Base-by-base conservation (phyloP, 2,888 invertebrate species). In the Linyphia triangularis region DNA sequence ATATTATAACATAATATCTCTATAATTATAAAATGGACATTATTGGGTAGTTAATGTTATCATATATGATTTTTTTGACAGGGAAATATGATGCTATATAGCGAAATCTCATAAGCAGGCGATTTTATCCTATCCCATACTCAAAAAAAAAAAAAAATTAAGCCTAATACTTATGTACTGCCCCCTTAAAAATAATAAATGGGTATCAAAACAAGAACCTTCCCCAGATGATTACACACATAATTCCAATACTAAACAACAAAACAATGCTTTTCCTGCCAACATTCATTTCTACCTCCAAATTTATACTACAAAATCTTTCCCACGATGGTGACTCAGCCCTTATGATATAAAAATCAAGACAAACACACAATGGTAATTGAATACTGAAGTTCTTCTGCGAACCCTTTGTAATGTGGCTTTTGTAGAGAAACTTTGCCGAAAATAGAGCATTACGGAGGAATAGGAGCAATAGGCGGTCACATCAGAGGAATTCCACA, bases 401-500 rank as follows among this genome's bases (percentile, higher is more conserved):
- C 13, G 51, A 51, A 51, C n/a, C 51, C 51, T 51, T 51, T 51
- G 51, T 13, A 7, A 51, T 51, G 51, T 9, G 33, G 33, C 51
- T n/a, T 51, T 51, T 51, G 51, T 51, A n/a, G 51, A n/a, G 13
- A 51, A 9, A 4, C 4, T 33, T 33, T 33, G 51, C 51, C 51
- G 51, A 51, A 51, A 51, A 13, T 13, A 51, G 51, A 51, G 51
- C 51, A 51, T 51, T n/a, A 13, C 22, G 16, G 24, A n/a, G 37
- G 26, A 73, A 73, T 37, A 73, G 83, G 72, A 73, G 83, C 30
- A 51, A 37, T 30, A 10, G 67, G 33, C 84, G 84, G 75, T 24
- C 13, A 84, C 37, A 77, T 85, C 85, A 85, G 28, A 85, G 37
- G 40, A 40, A 70, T 33, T n/a, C 51, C 16, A n/a, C n/a, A n/a